phyloP scores from a whole-genome alignment of 2,113 vertebrate genomes.

The Actenoides hombroni region DNA sequence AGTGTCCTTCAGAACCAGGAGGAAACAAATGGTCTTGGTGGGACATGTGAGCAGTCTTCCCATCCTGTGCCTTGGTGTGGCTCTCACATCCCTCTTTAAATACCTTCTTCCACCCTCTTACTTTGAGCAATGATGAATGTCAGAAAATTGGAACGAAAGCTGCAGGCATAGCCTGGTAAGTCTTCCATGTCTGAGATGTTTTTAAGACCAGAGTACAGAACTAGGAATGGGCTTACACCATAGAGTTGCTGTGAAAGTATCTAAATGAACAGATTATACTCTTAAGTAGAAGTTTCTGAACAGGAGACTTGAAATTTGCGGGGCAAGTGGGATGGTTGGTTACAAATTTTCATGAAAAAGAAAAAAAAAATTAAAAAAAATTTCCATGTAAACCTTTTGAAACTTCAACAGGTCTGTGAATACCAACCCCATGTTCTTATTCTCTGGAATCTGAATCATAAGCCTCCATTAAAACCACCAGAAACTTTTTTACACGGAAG shows the following conservation, averaged over 20 bases:
- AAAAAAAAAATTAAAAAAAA: neutral
- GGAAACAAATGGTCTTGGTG: neutral
- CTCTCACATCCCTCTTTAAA: neutral
- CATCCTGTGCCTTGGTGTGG: neutral
- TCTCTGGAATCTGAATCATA: neutral
- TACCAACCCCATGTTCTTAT: neutral
- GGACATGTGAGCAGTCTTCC: accelerated
- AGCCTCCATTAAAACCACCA: neutral
- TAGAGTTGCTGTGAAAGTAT: neutral
- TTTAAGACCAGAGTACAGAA: neutral
- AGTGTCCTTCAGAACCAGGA: neutral
- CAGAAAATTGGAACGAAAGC: neutral
- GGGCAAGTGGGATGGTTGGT: neutral
- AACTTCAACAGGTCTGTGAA: neutral
- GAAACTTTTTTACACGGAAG: neutral
- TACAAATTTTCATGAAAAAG: neutral
- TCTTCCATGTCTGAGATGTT: neutral
- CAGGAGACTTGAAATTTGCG: neutral
- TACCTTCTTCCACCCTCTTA: neutral
- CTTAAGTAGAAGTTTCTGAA: neutral
- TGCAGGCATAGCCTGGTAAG: neutral
- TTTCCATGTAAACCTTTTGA: neutral
- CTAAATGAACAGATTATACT: neutral
- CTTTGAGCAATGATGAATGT: neutral
- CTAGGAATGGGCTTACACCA: neutral